These are phyloP conservation scores for Taphrorychus bicolor DNA, from an alignment of 2,888 invertebrate genomes.

Conservation along the genomic window DNA sequence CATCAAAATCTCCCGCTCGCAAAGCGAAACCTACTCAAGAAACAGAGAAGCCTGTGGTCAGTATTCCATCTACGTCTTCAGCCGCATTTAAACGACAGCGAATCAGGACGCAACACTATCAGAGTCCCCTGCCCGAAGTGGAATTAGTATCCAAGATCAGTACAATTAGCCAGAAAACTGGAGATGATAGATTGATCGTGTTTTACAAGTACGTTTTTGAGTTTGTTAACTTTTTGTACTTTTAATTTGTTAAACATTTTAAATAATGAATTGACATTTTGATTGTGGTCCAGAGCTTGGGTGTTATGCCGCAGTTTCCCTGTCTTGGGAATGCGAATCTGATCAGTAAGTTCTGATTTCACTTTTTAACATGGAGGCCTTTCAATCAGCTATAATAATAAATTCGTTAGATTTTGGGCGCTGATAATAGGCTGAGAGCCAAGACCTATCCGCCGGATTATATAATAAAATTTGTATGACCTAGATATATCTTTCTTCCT, in stretches of 20 bases:
- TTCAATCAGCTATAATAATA: no score
- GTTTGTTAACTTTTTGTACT: not conserved
- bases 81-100: conserved; percentile 63
- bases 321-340: not conserved
- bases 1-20: conserved; percentile 60
- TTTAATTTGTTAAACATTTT: no score
- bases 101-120: conserved; percentile 79
- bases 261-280: no score
- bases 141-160: conserved; percentile 73
- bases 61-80: conserved; percentile 51
- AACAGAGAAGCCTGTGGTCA: conserved; percentile 29
- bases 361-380: no score
- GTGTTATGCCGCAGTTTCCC: no score
- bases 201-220: conserved; percentile 77
- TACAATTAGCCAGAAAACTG: conserved; percentile 62
- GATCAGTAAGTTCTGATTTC: no score
- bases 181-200: conserved; percentile 82
- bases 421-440: no score
- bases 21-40: conserved; percentile 57
- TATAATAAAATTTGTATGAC: no score
- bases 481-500: no score
- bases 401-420: no score
- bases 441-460: no score
- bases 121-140: conserved; percentile 81
- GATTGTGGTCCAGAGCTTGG: no score